A percentile compares a stretch with the other conserved stretches of the same genome.
phyloP scores from a whole-genome alignment of 2,113 vertebrate species.

The Numenius arquata region DNA sequence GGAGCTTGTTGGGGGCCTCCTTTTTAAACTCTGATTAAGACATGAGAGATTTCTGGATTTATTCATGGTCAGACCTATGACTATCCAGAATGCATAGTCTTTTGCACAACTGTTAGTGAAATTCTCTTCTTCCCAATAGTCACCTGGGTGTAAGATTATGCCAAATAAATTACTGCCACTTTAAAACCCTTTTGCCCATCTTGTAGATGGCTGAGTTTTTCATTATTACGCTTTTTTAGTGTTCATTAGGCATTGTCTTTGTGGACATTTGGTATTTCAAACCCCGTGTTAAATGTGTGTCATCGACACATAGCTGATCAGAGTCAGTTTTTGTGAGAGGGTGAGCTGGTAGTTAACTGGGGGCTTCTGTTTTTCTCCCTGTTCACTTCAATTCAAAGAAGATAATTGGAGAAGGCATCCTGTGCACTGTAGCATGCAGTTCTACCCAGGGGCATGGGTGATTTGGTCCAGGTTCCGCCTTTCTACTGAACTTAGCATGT shows the following conservation, averaged over 20 bases:
- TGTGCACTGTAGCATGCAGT: neutral
- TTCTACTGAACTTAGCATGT: neutral
- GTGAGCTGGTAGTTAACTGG: neutral
- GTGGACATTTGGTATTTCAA: neutral
- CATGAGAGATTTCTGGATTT: neutral
- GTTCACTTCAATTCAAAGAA: neutral
- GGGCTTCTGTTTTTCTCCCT: neutral
- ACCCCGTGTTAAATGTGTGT: neutral
- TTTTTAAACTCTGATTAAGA: neutral
- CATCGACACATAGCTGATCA: neutral
- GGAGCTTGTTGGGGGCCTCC: neutral
- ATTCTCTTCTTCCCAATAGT: neutral
- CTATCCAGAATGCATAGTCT: neutral
- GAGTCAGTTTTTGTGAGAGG: neutral
- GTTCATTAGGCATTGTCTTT: neutral
- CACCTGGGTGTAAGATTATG: neutral
- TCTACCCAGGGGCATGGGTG: neutral
- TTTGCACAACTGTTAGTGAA: neutral
- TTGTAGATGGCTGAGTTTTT: neutral
- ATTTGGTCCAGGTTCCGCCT: neutral
- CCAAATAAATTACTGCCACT: neutral
- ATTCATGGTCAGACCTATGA: neutral
- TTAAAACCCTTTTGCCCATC: neutral
- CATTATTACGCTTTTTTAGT: neutral
- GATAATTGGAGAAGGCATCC: conserved; percentile 4